Base-by-base conservation (phyloP, 1,140 invertebrate genomes). In the Oryzaephilus surinamensis region DNA sequence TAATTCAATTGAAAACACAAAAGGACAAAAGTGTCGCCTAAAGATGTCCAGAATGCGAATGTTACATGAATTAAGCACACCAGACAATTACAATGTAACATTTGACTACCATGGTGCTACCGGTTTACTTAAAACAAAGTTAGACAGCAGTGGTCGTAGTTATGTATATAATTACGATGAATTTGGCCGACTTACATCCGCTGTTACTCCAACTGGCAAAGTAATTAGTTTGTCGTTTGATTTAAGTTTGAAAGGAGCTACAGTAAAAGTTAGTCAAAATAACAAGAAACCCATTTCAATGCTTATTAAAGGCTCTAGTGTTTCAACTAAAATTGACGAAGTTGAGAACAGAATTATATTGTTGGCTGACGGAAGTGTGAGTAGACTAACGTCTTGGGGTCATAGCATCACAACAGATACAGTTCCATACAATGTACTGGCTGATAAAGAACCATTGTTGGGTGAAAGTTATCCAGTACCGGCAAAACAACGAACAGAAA, bases 131-230 rank as follows among this genome's bases (percentile, higher is more conserved):
- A 84, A 87, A 49, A 84, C 84, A 0, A 87, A 90, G 59, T 69
- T 88, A 23, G 89, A 94, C 55, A 89, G 86, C 18, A 86, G 87
- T 3, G 93, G 92, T 2, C 71, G 89, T 36, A 88, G 86, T 34
- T 93, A 89, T 55, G 84, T 94, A 1, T 98, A 97, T 61, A 84
- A 89, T 55, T 98, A 96, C 55, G 91, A 97, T 57, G 84, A 89
- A 55, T 95, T 94, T 62, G 93, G 93, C 8, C 74, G 93, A 46
- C 65, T 97, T 0, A 87, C 83, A 3, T 82, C 81, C 3, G 85
- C 89, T 2, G 84, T 95, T 0, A 92, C 89, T 4, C 92, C 93
- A 0, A 96, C 90, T 14, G 93, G 90, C 1, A 80, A 87, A 65
- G 78, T 91, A 1, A 84, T 91, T 21, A 80, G 77, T 29, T 60